A percentile compares a stretch with the other conserved stretches of the same genome.
phyloP scores from a whole-genome alignment of 2,113 vertebrate genomes.

The Scolopax mira region DNA sequence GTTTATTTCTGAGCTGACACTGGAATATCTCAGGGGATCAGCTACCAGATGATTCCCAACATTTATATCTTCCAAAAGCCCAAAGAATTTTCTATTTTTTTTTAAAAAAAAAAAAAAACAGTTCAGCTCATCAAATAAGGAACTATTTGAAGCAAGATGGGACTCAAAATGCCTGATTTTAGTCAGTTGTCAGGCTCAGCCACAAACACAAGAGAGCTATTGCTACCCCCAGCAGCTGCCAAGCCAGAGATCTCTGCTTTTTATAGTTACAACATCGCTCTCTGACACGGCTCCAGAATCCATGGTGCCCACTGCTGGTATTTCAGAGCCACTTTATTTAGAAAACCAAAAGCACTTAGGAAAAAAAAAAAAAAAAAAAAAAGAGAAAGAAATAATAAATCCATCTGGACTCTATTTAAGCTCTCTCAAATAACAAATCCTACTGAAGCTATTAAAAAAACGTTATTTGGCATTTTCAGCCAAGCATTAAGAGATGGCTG shows the following conservation, averaged over 20 bases:
- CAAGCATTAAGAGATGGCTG: neutral
- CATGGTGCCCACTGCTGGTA: neutral
- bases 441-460: neutral
- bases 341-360: neutral
- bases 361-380: too few species aligned
- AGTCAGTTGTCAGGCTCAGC: neutral
- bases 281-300: neutral
- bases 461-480: neutral
- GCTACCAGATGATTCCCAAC: constrained; percentile 17
- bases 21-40: constrained; percentile 34
- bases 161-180: neutral
- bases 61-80: neutral
- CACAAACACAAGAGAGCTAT: neutral
- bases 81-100: neutral
- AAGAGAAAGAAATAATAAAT: too few species aligned
- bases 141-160: neutral
- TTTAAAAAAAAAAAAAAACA: neutral
- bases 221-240: constrained; percentile 31
- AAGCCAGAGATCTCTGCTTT: constrained; percentile 35
- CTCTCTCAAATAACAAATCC: neutral
- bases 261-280: neutral
- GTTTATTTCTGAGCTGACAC: constrained; percentile 48
- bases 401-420: neutral
- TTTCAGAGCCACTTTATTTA: neutral
- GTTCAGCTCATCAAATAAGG: neutral